Evolutionary conservation across 2,113 vertebrate species (phyloP).

Genomic region (Struthidea cinerea): DNA sequence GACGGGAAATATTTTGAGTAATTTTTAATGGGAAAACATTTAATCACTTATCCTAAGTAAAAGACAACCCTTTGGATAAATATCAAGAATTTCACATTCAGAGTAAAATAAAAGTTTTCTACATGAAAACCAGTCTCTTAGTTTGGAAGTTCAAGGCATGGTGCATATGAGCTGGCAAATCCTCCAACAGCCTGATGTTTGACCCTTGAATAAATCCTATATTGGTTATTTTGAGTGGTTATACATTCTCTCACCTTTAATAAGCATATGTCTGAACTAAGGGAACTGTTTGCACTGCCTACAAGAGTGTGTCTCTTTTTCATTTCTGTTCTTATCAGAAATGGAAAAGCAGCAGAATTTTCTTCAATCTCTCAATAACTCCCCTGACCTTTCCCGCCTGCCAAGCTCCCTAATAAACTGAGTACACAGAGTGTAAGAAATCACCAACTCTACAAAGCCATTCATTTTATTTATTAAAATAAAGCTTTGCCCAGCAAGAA

Average conservation of each 20-base stretch:
- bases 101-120: neutral
- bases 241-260: neutral
- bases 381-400: neutral
- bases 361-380: neutral
- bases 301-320: neutral
- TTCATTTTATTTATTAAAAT: neutral
- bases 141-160: neutral
- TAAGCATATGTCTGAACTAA: neutral
- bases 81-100: neutral
- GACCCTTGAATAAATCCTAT: neutral
- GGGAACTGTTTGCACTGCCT: neutral
- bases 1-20: neutral
- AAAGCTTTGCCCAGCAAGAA: neutral
- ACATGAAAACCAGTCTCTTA: neutral
- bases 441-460: neutral
- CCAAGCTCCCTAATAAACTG: neutral
- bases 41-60: neutral
- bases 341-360: neutral
- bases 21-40: neutral
- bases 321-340: neutral
- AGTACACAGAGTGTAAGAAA: neutral
- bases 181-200: neutral
- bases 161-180: neutral
- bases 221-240: neutral
- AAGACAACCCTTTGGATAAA: neutral